Conservation (phyloP, 2,888 invertebrate genomes). For the Latrodectus elegans region DNA sequence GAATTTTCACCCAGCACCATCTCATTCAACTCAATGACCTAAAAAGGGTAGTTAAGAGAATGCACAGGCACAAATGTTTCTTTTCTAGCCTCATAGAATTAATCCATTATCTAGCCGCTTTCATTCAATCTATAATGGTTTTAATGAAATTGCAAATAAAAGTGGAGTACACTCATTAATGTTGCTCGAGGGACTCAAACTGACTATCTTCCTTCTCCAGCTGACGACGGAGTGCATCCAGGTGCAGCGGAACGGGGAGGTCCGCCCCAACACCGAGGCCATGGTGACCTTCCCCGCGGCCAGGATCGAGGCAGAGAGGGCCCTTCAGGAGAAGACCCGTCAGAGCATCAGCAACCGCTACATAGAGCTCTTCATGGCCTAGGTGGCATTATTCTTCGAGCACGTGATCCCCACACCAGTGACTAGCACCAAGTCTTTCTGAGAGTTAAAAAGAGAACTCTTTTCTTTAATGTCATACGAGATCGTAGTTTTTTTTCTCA, state of each 20-base stretch:
- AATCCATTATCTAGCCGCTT: no score
- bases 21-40: no score
- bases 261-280: constrained; percentile 76
- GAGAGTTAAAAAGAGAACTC: constrained; percentile 11
- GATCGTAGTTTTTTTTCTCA: constrained; percentile 36
- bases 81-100: no score
- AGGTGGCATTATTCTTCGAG: constrained; percentile 27
- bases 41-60: no score
- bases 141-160: no score
- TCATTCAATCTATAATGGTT: no score
- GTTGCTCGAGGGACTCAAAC: no score
- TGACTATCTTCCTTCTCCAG: constrained; percentile 72
- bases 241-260: constrained; percentile 76
- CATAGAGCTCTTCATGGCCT: constrained; percentile 76
- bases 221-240: constrained; percentile 76
- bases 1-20: no score
- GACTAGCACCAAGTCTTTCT: constrained; percentile 57
- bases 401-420: constrained; percentile 56
- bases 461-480: constrained; percentile 26
- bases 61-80: no score
- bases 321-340: constrained; percentile 76
- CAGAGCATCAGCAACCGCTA: constrained; percentile 76
- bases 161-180: no score
- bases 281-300: constrained; percentile 75
- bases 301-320: constrained; percentile 76